These are phyloP conservation scores for Mechanitis messenoides DNA, from an alignment of 2,888 invertebrate genomes.

Conservation along the genomic window DNA sequence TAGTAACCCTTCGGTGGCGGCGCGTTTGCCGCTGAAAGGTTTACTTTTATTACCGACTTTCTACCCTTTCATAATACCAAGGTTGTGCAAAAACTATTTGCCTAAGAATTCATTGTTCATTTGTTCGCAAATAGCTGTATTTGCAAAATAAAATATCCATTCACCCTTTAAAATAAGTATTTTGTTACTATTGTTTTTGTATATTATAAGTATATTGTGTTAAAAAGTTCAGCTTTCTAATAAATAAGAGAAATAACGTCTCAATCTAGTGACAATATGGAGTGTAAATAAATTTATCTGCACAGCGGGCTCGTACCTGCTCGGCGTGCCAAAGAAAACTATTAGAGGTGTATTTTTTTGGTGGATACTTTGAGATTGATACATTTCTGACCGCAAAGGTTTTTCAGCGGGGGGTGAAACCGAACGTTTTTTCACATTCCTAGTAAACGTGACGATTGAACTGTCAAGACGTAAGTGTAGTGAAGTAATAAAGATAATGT, in stretches of 20 bases:
- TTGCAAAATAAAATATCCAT: conserved; percentile 28
- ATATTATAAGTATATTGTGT: conserved; percentile 7
- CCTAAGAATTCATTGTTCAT: conserved; percentile 48
- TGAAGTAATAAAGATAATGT: conserved; percentile 38
- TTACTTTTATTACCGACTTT: conserved; percentile 71
- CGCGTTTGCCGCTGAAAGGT: conserved; percentile 67
- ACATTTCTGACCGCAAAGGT: conserved; percentile 69
- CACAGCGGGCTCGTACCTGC: conserved; percentile 54
- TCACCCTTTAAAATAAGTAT: conserved; percentile 14
- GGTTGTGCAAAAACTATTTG: conserved; percentile 55
- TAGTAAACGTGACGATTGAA: conserved; percentile 56
- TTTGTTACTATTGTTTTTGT: conserved; percentile 16
- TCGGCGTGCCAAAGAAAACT: conserved; percentile 46
- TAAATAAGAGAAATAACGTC: conserved; percentile 26
- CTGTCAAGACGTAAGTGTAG: conserved; percentile 45
- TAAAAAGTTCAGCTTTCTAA: conserved; percentile 7
- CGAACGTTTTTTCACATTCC: conserved; percentile 48
- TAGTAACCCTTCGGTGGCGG: conserved; percentile 71
- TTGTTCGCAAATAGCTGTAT: conserved; percentile 34
- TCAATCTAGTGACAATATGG: conserved; percentile 32
- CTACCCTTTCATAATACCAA: conserved; percentile 69
- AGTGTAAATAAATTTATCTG: conserved; percentile 49
- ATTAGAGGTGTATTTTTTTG: conserved; percentile 45
- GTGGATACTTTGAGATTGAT: conserved; percentile 53
- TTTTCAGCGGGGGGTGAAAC: conserved; percentile 56